Evolutionary conservation across 2,888 invertebrate species (phyloP), one percentile per base, ranked within the genome.

Genomic region (Drosophila picticornis): DNA sequence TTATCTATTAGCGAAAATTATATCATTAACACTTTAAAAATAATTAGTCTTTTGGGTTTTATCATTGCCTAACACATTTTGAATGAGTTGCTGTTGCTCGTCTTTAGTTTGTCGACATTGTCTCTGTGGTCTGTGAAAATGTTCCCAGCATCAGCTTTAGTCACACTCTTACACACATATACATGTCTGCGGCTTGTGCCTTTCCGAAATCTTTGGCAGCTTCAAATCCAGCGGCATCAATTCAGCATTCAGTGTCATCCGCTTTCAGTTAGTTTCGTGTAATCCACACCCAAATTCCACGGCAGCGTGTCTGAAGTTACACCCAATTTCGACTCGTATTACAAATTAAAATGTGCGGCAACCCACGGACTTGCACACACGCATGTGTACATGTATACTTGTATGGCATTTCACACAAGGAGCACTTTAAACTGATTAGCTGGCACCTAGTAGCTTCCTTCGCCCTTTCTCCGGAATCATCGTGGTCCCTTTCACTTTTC

Each of bases 291-390:
- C 75, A 73, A 80, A 76, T 75, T 68, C 65, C 80, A 66, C 67
- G 80, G 64, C 80, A 81, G 90, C 90, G 81, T 91, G 81, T 82
- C 91, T 89, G 80, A 90, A 81, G 83, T 81, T 75, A 84, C 91
- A 87, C 90, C 90, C 90, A 85, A 88, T 89, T 87, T 78, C 82
- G 87, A 80, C 80, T 91, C 91, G 83, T 78, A 90, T 91, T 91
- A 86, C 91, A 91, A 90, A 91, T 91, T 91, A 87, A 89, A 91
- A 90, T 85, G 75, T 78, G 86, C 85, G 74, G 88, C 80, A 88
- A 80, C 77, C 63, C 64, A 80, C 80, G 65, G 70, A 72, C 77
- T 60, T 43, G 7, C 43, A 32, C 56, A 61, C 46, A 63, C 40
- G 53, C 34, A 50, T 16, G 7, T 16, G 3, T 7, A 43, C 13